Evolutionary conservation across 2,113 vertebrate genomes (phyloP).

Genomic region (Centropus bengalensis): DNA sequence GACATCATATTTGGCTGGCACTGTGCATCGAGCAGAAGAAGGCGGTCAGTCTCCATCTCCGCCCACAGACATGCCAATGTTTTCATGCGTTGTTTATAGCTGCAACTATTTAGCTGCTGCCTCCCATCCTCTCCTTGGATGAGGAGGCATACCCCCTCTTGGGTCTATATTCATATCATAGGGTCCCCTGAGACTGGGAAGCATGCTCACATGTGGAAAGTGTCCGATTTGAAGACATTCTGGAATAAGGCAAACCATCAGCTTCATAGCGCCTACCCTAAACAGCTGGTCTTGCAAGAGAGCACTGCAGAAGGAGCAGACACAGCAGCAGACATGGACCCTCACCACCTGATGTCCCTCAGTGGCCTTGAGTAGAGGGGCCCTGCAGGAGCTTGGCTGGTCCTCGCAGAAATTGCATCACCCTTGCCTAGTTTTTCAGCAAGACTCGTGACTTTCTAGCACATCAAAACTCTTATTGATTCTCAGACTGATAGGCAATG

Average conservation of each 20-base stretch:
- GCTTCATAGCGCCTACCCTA: neutral
- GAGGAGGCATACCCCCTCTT: neutral
- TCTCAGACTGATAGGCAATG: neutral
- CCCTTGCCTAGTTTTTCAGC: neutral
- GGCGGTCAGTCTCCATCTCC: neutral
- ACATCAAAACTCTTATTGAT: neutral
- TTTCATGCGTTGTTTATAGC: neutral
- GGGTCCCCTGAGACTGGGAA: neutral
- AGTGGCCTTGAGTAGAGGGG: neutral
- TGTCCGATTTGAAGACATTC: neutral
- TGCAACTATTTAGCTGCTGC: neutral
- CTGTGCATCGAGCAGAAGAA: neutral
- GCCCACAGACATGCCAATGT: neutral
- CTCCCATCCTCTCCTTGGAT: neutral
- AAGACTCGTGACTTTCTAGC: neutral
- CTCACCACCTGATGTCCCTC: neutral
- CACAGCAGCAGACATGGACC: neutral
- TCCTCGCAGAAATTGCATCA: neutral
- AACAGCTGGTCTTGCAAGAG: neutral
- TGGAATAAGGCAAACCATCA: neutral
- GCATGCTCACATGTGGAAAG: neutral
- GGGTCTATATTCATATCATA: neutral
- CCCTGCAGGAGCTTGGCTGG: neutral
- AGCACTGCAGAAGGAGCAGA: neutral
- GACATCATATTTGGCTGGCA: neutral